Evolutionary conservation across 2,888 invertebrate genomes (phyloP).

Genomic region (Parnassius mnemosyne): DNA sequence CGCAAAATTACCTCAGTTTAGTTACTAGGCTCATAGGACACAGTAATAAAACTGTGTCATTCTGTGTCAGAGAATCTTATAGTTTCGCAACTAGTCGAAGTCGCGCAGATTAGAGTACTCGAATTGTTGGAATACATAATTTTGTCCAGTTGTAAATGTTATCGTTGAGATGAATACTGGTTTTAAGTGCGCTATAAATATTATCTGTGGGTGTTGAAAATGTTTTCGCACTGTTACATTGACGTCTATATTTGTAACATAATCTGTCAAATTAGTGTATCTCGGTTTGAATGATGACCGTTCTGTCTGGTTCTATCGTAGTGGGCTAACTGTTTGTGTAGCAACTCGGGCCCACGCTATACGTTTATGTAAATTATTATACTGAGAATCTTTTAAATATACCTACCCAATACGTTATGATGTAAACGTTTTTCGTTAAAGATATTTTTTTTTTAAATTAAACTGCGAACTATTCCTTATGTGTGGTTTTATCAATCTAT

Average conservation of each 20-base stretch:
- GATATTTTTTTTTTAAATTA: too few species aligned
- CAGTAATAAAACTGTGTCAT: background rate
- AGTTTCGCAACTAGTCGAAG: background rate
- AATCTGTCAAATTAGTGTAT: slow-evolving; percentile 30
- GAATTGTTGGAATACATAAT: slow-evolving; percentile 5
- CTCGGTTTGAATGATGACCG: slow-evolving; percentile 24
- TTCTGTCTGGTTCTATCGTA: slow-evolving; percentile 19
- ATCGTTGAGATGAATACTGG: slow-evolving; percentile 35
- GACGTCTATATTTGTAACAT: slow-evolving; percentile 42
- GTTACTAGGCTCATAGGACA: slow-evolving; percentile 13
- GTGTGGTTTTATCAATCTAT: too few species aligned
- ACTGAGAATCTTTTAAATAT: too few species aligned
- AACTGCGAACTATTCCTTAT: too few species aligned
- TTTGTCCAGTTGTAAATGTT: slow-evolving; percentile 11
- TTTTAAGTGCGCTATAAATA: slow-evolving; percentile 37
- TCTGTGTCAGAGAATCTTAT: background rate
- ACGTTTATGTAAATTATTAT: slow-evolving; percentile 7
- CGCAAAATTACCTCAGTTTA: slow-evolving; percentile 51
- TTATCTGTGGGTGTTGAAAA: slow-evolving; percentile 50
- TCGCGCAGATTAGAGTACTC: background rate
- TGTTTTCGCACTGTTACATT: slow-evolving; percentile 40
- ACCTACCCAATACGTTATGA: too few species aligned
- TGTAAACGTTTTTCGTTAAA: too few species aligned
- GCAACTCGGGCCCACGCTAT: slow-evolving; percentile 4
- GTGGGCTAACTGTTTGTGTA: slow-evolving; percentile 20